Percentiles rank a stretch among this genome's conserved stretches.
These are phyloP conservation scores for Pelosia muscerda DNA, from an alignment of 2,888 invertebrate genomes.

Conservation along the genomic window DNA sequence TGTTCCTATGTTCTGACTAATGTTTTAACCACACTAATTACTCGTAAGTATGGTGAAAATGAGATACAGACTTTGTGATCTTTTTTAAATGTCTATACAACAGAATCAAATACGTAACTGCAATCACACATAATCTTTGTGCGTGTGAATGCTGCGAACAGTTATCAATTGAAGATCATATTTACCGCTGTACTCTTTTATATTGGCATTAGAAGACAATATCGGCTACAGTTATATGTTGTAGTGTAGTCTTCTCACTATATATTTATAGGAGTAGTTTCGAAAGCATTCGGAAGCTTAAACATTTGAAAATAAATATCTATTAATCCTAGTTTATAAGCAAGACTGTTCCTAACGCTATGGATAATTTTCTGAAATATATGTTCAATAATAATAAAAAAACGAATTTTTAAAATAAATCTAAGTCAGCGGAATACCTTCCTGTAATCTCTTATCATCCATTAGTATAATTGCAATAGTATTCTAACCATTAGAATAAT, in stretches of 20 bases:
- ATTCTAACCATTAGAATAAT: neutral
- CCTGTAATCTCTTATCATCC: neutral
- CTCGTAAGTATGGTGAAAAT: too few relatives aligned
- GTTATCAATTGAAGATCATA: neutral
- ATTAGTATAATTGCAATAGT: neutral
- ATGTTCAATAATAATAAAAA: too few relatives aligned
- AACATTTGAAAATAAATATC: neutral
- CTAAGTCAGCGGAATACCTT: neutral
- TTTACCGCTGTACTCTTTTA: neutral
- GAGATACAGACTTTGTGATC: neutral
- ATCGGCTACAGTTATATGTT: neutral
- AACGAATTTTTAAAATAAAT: too few relatives aligned
- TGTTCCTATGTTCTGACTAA: neutral
- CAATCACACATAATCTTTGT: neutral
- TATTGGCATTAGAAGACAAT: conserved; percentile 1
- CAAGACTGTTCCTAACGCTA: too few relatives aligned
- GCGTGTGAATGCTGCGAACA: neutral
- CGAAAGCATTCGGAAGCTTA: too few relatives aligned
- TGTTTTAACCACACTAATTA: too few relatives aligned
- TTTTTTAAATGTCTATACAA: neutral
- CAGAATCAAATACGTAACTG: neutral
- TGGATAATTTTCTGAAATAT: too few relatives aligned
- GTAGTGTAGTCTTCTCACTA: neutral
- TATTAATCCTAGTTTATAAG: too few relatives aligned
- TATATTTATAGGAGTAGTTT: neutral